Evolutionary conservation across 2,797 vertebrate genomes (phyloP).

Genomic region (Onychomys leucogaster): DNA sequence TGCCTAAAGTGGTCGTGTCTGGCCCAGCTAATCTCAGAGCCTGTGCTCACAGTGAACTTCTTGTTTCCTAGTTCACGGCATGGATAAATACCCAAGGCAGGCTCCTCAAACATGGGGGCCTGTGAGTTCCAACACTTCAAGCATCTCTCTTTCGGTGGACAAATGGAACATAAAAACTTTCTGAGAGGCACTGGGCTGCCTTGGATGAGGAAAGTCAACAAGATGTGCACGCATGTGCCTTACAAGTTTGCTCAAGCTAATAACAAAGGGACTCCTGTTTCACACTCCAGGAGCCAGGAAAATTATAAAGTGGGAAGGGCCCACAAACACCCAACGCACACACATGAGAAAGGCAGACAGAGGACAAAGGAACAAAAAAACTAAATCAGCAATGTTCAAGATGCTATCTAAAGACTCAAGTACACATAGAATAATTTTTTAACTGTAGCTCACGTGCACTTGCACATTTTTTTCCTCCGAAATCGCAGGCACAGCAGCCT

Average conservation of each 20-base stretch:
- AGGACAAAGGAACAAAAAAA: constrained; percentile 40
- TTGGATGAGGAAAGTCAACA: background rate
- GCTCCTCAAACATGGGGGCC: constrained; percentile 11
- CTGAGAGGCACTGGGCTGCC: background rate
- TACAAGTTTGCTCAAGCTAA: background rate
- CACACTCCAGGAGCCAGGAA: background rate
- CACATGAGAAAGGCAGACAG: background rate
- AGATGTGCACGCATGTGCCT: background rate
- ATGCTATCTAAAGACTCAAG: constrained; percentile 29
- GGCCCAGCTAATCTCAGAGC: background rate
- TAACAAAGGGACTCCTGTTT: constrained; percentile 47
- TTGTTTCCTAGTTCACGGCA: background rate
- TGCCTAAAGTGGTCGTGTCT: background rate
- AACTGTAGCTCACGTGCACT: background rate
- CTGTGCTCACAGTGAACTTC: constrained; percentile 24
- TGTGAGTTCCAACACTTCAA: constrained; percentile 4
- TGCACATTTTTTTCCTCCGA: constrained; percentile 25
- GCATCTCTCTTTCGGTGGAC: background rate
- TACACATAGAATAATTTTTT: constrained; percentile 11
- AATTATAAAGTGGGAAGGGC: constrained; percentile 18
- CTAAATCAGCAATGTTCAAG: constrained; percentile 35
- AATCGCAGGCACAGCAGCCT: constrained; percentile 16
- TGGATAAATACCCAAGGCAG: constrained; percentile 1
- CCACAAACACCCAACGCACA: background rate
- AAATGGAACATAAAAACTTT: constrained; percentile 10